phyloP scores from a whole-genome alignment of 1,140 invertebrate species.

The Glossosoma conforme region DNA sequence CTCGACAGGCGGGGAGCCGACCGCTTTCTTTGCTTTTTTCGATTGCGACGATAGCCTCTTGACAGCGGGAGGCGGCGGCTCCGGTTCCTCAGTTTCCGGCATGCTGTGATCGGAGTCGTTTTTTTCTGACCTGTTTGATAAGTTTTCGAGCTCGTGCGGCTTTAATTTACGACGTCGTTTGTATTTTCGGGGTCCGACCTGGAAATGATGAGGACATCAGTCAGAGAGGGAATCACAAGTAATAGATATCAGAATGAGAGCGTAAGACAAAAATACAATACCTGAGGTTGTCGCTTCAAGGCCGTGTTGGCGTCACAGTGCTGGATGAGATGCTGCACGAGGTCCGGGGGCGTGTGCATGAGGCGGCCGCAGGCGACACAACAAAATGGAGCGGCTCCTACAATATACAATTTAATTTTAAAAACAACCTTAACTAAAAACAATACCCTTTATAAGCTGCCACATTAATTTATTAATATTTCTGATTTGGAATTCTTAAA shows the following conservation, averaged over 20 bases:
- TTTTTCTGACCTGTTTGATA: constrained; percentile 35
- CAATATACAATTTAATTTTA: no score
- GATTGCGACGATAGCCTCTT: constrained; percentile 20
- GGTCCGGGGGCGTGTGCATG: constrained; percentile 62
- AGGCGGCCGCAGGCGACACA: constrained; percentile 71
- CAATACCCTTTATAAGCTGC: no score
- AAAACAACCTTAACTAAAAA: not conserved
- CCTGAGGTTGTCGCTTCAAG: constrained; percentile 67
- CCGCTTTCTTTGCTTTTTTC: constrained; percentile 19
- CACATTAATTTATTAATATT: no score
- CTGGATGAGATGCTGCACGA: constrained; percentile 74
- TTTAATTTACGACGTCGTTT: constrained; percentile 71
- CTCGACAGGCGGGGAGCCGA: constrained; percentile 27
- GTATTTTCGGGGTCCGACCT: constrained; percentile 71
- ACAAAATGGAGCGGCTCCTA: constrained; percentile 55
- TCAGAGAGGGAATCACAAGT: not conserved
- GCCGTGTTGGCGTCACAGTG: constrained; percentile 80
- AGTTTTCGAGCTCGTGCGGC: constrained; percentile 52
- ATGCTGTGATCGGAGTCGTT: constrained; percentile 38
- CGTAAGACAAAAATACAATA: constrained; percentile 31
- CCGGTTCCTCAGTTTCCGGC: constrained; percentile 40
- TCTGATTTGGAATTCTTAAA: no score
- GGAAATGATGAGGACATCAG: constrained; percentile 9
- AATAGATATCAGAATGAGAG: not conserved
- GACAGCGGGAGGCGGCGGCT: constrained; percentile 46